These are phyloP conservation scores for Drosophila grimshawi DNA, from an alignment of 1,140 invertebrate genomes.

Conservation along the genomic window DNA sequence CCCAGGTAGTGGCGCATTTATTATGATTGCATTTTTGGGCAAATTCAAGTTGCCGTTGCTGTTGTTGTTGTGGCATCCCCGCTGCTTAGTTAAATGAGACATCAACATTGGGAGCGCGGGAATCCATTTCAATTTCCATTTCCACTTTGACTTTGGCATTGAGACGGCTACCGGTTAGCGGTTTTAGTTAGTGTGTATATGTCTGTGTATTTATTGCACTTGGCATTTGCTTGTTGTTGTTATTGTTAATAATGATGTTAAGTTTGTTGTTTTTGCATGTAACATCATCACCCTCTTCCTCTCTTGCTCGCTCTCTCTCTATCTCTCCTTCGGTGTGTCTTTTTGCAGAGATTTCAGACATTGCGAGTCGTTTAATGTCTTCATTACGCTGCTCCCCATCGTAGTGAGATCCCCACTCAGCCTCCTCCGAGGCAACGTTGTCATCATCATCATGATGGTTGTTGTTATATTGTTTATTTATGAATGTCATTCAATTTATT, in stretches of 20 bases:
- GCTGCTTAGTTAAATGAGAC: conserved; percentile 81
- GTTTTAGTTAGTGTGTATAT: conserved; percentile 4
- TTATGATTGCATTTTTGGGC: conserved; percentile 79
- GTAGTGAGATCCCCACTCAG: conserved; percentile 25
- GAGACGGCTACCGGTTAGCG: conserved; percentile 58
- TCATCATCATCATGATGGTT: conserved; percentile 21
- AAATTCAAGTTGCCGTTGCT: conserved; percentile 33
- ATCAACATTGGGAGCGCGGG: conserved; percentile 53
- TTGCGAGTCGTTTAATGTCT: conserved; percentile 67
- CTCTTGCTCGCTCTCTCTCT: background rate
- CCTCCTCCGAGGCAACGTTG: conserved; percentile 30
- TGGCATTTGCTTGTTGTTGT: conserved; percentile 70
- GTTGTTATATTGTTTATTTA: conserved; percentile 78
- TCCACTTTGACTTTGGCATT: conserved; percentile 16
- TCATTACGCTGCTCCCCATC: conserved; percentile 64
- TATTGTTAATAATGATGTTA: conserved; percentile 79
- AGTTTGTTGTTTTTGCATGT: conserved; percentile 76
- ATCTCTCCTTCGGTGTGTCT: background rate
- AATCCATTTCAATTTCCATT: conserved; percentile 17
- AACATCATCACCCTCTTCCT: conserved; percentile 27
- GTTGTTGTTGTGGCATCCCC: conserved; percentile 42
- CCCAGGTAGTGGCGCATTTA: conserved; percentile 77
- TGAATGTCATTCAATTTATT: conserved; percentile 83
- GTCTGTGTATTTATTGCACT: conserved; percentile 13
- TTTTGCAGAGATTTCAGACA: conserved; percentile 11